These are phyloP conservation scores for Hydropotes inermis DNA, from an alignment of 2,113 vertebrate species.

Conservation along the genomic window DNA sequence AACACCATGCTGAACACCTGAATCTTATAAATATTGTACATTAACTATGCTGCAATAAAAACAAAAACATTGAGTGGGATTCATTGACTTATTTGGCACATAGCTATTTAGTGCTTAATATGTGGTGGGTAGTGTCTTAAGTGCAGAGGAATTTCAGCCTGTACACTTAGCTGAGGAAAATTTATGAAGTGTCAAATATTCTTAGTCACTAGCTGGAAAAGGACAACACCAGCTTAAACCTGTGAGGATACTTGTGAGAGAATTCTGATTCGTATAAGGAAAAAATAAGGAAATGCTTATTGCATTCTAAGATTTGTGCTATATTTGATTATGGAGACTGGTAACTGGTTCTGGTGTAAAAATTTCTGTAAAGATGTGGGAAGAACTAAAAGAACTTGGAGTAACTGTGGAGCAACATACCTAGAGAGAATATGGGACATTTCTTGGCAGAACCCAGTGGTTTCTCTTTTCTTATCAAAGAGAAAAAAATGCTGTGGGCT, in stretches of 20 bases:
- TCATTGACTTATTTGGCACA: neutral
- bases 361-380: neutral
- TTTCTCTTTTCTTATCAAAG: neutral
- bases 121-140: neutral
- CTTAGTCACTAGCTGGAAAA: neutral
- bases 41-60: neutral
- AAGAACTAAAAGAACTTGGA: neutral
- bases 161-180: neutral
- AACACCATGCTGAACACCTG: neutral
- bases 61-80: neutral
- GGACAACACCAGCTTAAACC: accelerated
- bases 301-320: neutral
- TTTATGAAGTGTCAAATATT: neutral
- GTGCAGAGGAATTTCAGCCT: neutral
- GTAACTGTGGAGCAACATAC: neutral
- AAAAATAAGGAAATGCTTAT: neutral
- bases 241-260: neutral
- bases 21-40: neutral
- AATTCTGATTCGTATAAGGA: neutral
- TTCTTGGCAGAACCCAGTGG: neutral
- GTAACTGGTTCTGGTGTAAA: neutral
- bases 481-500: neutral
- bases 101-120: neutral
- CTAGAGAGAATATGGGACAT: neutral
- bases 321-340: neutral